Evolutionary conservation across 2,113 vertebrate genomes (phyloP), one percentile per base, ranked within the genome.

Genomic region (Cathartes aura): DNA sequence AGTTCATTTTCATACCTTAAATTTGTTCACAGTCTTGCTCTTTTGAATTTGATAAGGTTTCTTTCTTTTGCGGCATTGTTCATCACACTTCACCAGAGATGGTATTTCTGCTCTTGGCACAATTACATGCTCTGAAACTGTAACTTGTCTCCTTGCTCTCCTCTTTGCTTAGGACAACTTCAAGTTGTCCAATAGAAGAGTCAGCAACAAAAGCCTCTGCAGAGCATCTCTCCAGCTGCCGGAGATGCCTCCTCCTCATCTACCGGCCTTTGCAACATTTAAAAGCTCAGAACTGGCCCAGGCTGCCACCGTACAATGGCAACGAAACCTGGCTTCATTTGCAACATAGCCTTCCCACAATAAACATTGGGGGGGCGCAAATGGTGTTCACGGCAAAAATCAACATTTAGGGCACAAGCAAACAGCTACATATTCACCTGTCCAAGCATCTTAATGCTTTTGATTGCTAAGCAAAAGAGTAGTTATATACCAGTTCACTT

Each of bases 311-410:
- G 8, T 48, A 26, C 8, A 5, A 70, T 1, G 3, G 52, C 58
- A 52, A 67, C 0, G 1, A 71, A 56, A 7, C 30, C 32, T 5
- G 5, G 30, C 34, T 83, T 42, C 21, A 6, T 52, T 19, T 81
- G 58, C 36, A 15, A 36, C 42, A 2, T 8, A 47, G 1, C 8
- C 42, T 66, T 47, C 26, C 45, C 42, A 4, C 67, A 66, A 24
- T 6, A 53, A 66, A 63, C 23, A 21, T 0, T 5, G 20, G 20
- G 43, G 14, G 13, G 22, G 7, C 4, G 2, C 59, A 59, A 50
- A 26, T 12, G 8, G 30, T 20, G 6, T 32, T 53, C 30, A 63
- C 3, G 1, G 72, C 27, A 59, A 68, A 72, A 67, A 19, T 10
- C 53, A 58, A 21, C 24, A 56, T 13, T 32, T 5, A 71, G 18